Base-by-base conservation (phyloP, 2,113 vertebrate genomes). In the Xyliphius kryptos region DNA sequence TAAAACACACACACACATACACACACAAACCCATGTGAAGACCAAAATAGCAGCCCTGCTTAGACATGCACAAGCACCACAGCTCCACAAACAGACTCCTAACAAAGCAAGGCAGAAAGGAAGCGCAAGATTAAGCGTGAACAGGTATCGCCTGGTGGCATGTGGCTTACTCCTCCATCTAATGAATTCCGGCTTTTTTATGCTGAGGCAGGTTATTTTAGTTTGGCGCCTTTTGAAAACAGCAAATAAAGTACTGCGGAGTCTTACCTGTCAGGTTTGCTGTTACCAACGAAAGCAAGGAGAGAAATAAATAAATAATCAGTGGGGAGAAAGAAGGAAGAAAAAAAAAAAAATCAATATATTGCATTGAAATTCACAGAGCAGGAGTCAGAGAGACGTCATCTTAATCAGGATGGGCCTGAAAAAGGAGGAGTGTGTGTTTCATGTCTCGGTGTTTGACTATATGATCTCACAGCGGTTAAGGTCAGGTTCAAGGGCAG, bases 221-320 rank as follows among this genome's bases (percentile, higher is more conserved):
- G 64, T 64, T 65, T 55, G 49, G 63, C 62, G n/a, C n/a, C n/a
- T n/a, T 70, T 54, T 54, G 22, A 62, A 69, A 67, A 81, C 77
- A 72, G 67, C 79, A 80, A 70, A n/a, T 81, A 70, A 75, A 80
- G 69, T 79, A 61, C 20, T 14, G 58, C 84, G 76, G 76, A 76
- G 71, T 74, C 92, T 92, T 88, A 98, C 95, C 94, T 97, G 91
- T 98, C 94, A 68, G 95, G 95, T 77, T 98, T 98, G 88, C 95
- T 98, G 91, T 86, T 89, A 84, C 85, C 83, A 80, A 36, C 78
- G 86, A 82, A 83, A 81, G 85, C 82, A 82, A 76, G 77, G 74
- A 82, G 75, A 65, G 81, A 84, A 86, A 87, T 79, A 85, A 81
- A 85, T 81, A 80, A 74, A 83, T 77, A 77, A 85, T 73, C 76